Evolutionary conservation across 2,797 vertebrate genomes (phyloP).

Genomic region (Clamator glandarius): DNA sequence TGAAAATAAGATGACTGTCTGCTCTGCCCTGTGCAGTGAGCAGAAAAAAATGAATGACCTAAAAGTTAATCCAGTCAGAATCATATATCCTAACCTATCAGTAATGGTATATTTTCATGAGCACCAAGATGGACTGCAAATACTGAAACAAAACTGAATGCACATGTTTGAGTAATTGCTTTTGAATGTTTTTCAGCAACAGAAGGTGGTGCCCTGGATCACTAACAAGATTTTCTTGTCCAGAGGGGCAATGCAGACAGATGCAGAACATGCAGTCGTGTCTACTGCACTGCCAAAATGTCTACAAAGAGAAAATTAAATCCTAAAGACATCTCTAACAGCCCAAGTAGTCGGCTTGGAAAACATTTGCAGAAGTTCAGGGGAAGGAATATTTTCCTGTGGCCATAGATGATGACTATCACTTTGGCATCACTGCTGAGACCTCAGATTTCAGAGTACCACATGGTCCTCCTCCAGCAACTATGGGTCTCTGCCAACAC

Average conservation of each 20-base stretch:
- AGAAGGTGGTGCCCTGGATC: background rate
- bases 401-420: background rate
- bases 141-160: background rate
- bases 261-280: background rate
- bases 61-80: background rate
- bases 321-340: background rate
- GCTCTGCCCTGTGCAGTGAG: background rate
- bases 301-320: background rate
- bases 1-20: background rate
- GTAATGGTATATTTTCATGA: background rate
- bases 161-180: rapidly evolving
- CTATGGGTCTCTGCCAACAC: background rate
- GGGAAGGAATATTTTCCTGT: background rate
- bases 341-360: background rate
- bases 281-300: background rate
- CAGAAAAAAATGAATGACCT: background rate
- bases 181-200: background rate
- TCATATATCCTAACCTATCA: background rate
- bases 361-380: background rate
- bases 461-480: background rate
- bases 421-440: background rate
- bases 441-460: background rate
- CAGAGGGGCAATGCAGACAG: background rate
- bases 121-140: background rate
- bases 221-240: background rate